A percentile compares a stretch with the other conserved stretches of the same genome.
Evolutionary conservation across 2,113 vertebrate species (phyloP).

Genomic region (Salvelinus fontinalis): DNA sequence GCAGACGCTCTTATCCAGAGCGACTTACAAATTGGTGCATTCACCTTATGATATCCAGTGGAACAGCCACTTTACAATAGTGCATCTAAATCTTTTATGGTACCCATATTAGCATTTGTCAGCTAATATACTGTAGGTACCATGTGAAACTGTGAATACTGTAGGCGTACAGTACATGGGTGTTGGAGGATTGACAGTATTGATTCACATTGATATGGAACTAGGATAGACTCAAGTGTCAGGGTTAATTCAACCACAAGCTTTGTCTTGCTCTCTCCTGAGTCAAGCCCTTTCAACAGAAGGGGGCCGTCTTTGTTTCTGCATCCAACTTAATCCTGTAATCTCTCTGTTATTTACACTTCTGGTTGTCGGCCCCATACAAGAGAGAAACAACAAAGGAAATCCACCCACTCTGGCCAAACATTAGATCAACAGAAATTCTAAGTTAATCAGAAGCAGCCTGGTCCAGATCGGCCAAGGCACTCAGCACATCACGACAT

Average conservation of each 20-base stretch:
- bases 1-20: too few species aligned
- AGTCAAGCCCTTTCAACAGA: background rate
- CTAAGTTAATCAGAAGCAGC: slow-evolving; percentile 51
- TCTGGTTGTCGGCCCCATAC: slow-evolving; percentile 48
- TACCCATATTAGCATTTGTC: too few species aligned
- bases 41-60: too few species aligned
- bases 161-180: background rate
- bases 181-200: background rate
- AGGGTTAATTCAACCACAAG: background rate
- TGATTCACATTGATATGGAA: background rate
- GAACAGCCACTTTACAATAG: too few species aligned
- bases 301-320: background rate
- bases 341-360: slow-evolving; percentile 23
- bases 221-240: background rate
- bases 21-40: too few species aligned
- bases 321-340: slow-evolving; percentile 16
- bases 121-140: background rate
- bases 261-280: background rate
- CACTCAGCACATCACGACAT: too few species aligned
- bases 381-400: slow-evolving; percentile 45
- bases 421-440: slow-evolving; percentile 45
- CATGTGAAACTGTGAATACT: background rate
- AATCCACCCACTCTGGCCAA: slow-evolving; percentile 40
- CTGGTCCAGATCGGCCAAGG: background rate
- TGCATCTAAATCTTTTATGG: too few species aligned